Conservation (phyloP, 2,888 invertebrate species). For the Sesia bembeciformis region DNA sequence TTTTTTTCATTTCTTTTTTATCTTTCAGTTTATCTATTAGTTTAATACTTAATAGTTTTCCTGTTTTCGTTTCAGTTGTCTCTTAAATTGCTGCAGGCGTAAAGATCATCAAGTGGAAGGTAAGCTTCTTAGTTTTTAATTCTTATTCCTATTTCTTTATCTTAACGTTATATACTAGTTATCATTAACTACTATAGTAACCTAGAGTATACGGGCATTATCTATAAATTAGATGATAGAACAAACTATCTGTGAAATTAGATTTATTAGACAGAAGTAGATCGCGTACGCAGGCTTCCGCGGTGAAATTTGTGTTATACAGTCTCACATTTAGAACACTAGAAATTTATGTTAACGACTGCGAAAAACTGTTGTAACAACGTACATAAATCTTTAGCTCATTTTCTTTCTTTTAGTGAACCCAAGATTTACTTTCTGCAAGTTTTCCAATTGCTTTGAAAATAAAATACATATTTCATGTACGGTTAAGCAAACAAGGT, state of each 20-base stretch:
- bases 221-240: conserved; percentile 23
- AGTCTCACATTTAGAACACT: conserved; percentile 30
- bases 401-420: conserved; percentile 10
- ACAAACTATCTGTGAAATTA: conserved; percentile 27
- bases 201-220: neutral
- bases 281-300: conserved; percentile 37
- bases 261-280: conserved; percentile 43
- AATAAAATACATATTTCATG: too few species aligned
- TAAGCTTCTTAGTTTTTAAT: too few species aligned
- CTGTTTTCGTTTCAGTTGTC: neutral
- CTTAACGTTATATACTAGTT: too few species aligned
- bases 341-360: conserved; percentile 43
- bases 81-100: too few species aligned
- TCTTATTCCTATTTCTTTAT: too few species aligned
- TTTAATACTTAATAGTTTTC: neutral
- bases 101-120: too few species aligned
- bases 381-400: conserved; percentile 16
- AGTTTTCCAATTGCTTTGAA: too few species aligned
- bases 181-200: too few species aligned
- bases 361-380: conserved; percentile 19
- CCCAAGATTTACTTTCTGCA: too few species aligned
- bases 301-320: conserved; percentile 29
- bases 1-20: conserved; percentile 6
- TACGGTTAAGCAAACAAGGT: too few species aligned
- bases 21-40: conserved; percentile 4